phyloP scores from a whole-genome alignment of 2,797 vertebrate species.

The Neopelma chrysocephalum region DNA sequence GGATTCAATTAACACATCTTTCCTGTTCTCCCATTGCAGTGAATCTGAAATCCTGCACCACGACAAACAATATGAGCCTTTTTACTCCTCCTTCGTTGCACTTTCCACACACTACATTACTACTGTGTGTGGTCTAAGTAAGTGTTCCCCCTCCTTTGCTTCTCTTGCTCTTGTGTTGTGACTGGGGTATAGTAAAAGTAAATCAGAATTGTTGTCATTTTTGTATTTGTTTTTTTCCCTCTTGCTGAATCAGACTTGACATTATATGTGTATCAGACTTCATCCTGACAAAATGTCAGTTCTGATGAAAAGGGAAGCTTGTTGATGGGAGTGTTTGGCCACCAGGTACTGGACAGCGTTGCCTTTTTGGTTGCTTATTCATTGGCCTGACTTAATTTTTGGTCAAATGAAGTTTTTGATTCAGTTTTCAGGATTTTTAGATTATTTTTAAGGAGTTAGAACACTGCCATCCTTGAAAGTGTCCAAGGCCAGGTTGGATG shows the following conservation, averaged over 20 bases:
- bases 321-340: neutral
- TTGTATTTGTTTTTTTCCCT: neutral
- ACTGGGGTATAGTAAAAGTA: neutral
- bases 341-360: rapidly evolving
- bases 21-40: conserved; percentile 75
- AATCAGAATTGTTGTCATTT: neutral
- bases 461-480: neutral
- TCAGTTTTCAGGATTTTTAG: neutral
- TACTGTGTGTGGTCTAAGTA: conserved; percentile 96
- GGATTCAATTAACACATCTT: neutral
- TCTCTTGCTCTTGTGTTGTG: neutral
- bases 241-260: neutral
- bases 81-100: conserved; percentile 98
- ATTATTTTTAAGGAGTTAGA: neutral
- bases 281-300: neutral
- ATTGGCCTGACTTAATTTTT: neutral
- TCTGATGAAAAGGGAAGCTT: neutral
- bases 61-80: conserved; percentile 98
- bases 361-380: neutral
- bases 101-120: conserved; percentile 99
- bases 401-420: neutral
- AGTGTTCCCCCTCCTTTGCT: conserved; percentile 59
- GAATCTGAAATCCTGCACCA: conserved; percentile 97
- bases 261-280: neutral
- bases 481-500: rapidly evolving